Evolutionary conservation across 30 jellyfish, hydroid and myxozoan species (phyloP), one percentile per base, ranked within the genome.

Genomic region (Aurelia aurita complex sp. Pacific): DNA sequence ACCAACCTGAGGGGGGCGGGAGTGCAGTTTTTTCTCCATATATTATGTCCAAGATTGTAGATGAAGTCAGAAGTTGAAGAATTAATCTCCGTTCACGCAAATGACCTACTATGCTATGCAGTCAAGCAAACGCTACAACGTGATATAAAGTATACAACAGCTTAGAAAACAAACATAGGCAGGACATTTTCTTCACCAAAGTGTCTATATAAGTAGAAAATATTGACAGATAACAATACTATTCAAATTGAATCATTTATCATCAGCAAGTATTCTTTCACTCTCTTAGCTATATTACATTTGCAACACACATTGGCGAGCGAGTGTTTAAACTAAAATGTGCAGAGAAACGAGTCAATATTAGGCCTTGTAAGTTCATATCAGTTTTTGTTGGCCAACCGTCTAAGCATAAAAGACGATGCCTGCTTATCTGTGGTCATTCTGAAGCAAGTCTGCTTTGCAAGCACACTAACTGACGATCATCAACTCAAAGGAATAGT

Each of bases 121-220:
- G 3, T 61, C 36, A 61, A 61, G 70, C 70, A 23, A 61, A 61
- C 57, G 70, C 32, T 17, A 61, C 70, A 61, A 61, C 70, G 70
- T 61, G 70, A 61, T 61, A 61, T 61, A 61, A 61, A 9, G 70
- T 61, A 61, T 61, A 61, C 70, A 61, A 61, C 70, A 61, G 70
- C 70, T 61, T 61, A 12, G 70, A 61, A 61, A 61, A 61, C 70
- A 61, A 61, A 61, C 36, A 61, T 23, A 13, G 36, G 70, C 32
- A 23, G 36, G 70, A 61, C 70, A 61, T 61, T 61, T 61, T 61
- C 15, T 23, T 2, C 70, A 61, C 70, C 32, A 61, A n/a, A 61
- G 36, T 5, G 70, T 61, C 70, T 61, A 61, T 23, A 61, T n/a
- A 13, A 61, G 36, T n/a, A 17, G 70, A 61, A 61, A 61, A 61